A percentile compares a stretch with the other conserved stretches of the same genome.
Conservation (phyloP, 2,888 invertebrate genomes). For the Herminia tarsipennalis region DNA sequence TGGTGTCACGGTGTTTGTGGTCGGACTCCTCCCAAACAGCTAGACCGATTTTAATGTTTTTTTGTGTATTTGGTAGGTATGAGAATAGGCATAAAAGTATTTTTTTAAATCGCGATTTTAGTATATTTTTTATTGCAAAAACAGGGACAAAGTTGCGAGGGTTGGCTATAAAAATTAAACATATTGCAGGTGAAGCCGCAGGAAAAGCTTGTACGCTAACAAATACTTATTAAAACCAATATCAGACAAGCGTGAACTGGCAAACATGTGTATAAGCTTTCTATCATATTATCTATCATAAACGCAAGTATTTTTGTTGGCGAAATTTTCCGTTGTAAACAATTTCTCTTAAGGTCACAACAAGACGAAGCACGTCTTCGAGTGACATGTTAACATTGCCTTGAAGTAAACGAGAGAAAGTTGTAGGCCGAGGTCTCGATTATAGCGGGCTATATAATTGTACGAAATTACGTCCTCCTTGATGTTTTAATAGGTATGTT, state of each 20-base stretch:
- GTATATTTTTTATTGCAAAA: too few relatives aligned
- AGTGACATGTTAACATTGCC: constrained; percentile 23
- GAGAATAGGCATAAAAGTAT: too few relatives aligned
- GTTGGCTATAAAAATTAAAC: too few relatives aligned
- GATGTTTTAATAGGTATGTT: neutral
- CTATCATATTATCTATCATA: constrained; percentile 1
- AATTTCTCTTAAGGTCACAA: constrained; percentile 24
- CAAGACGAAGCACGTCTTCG: constrained; percentile 16
- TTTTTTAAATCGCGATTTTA: too few relatives aligned
- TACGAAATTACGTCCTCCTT: neutral
- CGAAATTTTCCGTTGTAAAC: constrained; percentile 20
- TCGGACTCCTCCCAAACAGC: too few relatives aligned
- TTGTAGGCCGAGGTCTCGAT: constrained; percentile 20
- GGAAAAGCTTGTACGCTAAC: too few relatives aligned
- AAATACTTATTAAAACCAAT: neutral
- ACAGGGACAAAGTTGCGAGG: too few relatives aligned
- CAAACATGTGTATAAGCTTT: constrained; percentile 7
- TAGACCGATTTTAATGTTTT: too few relatives aligned
- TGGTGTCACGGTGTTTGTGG: too few relatives aligned
- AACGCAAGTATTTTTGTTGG: neutral
- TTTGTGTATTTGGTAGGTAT: too few relatives aligned
- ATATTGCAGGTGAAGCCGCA: too few relatives aligned
- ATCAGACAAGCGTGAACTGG: neutral
- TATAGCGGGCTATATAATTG: constrained; percentile 4
- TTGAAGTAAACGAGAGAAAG: constrained; percentile 31